Conservation (phyloP, 2,797 vertebrate species). For the Hafferia zeledoni region DNA sequence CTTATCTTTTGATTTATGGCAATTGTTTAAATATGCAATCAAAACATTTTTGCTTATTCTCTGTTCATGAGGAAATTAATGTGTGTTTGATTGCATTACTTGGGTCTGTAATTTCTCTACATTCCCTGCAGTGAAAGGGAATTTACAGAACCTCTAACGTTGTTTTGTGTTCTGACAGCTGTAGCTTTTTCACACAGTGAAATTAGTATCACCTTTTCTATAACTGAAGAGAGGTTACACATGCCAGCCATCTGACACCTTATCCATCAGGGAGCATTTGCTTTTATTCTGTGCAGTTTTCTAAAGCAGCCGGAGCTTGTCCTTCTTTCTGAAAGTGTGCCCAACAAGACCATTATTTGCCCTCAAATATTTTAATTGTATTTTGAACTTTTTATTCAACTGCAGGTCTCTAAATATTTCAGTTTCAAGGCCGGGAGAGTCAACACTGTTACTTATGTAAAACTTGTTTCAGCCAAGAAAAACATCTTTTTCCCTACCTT, state of each 20-base stretch:
- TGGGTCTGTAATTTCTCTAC: background rate
- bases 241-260: background rate
- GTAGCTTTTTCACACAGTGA: background rate
- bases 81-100: background rate
- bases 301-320: background rate
- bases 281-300: background rate
- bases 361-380: background rate
- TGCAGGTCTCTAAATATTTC: slow-evolving; percentile 2
- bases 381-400: slow-evolving; percentile 15
- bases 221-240: background rate
- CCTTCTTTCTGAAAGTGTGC: background rate
- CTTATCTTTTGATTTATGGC: background rate
- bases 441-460: background rate
- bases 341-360: background rate
- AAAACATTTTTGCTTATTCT: background rate
- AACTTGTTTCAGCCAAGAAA: slow-evolving; percentile 33
- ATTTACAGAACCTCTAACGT: background rate
- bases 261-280: background rate
- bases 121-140: background rate
- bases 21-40: background rate
- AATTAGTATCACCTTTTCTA: background rate
- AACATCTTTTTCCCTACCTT: background rate
- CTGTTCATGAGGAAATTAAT: background rate
- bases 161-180: background rate
- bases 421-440: background rate